Base-by-base conservation (phyloP, 1,140 invertebrate species). In the Eciton burchellii region DNA sequence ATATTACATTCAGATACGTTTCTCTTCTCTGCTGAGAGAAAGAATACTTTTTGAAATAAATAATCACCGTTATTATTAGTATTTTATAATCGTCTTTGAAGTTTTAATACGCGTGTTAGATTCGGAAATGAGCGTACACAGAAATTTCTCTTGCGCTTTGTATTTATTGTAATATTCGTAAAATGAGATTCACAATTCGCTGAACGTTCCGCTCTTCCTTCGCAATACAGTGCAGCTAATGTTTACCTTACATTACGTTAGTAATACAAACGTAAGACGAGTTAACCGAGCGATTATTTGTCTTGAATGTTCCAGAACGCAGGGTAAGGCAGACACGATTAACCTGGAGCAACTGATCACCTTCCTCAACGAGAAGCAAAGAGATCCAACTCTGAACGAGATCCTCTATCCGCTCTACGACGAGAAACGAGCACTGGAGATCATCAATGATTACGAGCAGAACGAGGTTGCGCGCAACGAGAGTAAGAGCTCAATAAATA, bases 381-480 rank as follows among this genome's bases (percentile, higher is more conserved):
- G 99, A 81, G 99, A 99, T 95, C 99, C 99, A 3, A 96, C 99
- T 47, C 95, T 99, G 62, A 99, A 99, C 94, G 99, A 99, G 95
- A 99, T 99, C 92, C 95, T 99, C 12, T 99, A 98, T 94, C 99
- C 99, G 3, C 95, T 99, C 43, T 99, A 99, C 92, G 98, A 99
- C 92, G 97, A 98, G 87, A 98, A 98, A 92, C 95, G 99, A 90
- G 98, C 98, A 6, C 93, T 95, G 62, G 98, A 99, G 94, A 99
- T 99, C 86, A 99, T 99, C 87, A 96, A 96, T 66, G 98, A 97
- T 60, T 99, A 99, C 92, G 99, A 99, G 94, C 96, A 97, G 89
- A 97, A 98, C 91, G 96, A 97, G 89, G 96, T 97, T 54, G 96
- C 96, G 26, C 96, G 95, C 87, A 96, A 95, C 89, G 96, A 96